Evolutionary conservation across 2,888 invertebrate genomes (phyloP).

Genomic region (Notodonta ziczac): DNA sequence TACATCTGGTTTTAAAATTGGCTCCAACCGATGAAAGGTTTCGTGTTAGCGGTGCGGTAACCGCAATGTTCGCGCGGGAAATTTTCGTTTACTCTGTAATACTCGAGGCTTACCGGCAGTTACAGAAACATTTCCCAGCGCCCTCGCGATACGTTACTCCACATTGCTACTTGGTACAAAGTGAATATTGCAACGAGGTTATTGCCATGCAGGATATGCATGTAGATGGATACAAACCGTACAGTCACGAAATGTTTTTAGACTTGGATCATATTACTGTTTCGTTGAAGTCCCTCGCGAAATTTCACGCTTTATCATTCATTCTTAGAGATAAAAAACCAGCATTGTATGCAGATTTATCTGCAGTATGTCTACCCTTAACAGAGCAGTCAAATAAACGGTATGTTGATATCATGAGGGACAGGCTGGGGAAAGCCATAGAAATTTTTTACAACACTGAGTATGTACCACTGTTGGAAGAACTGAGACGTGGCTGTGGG

Average conservation of each 20-base stretch:
- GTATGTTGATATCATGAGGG: slow-evolving; percentile 62
- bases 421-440: slow-evolving; percentile 67
- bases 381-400: slow-evolving; percentile 57
- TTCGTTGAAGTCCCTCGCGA: slow-evolving; percentile 62
- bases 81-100: slow-evolving; percentile 65
- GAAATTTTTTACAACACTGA: slow-evolving; percentile 53
- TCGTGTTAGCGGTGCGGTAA: slow-evolving; percentile 71
- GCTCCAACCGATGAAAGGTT: slow-evolving; percentile 71
- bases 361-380: slow-evolving; percentile 59
- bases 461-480: slow-evolving; percentile 52
- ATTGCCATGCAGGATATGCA: slow-evolving; percentile 71
- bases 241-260: slow-evolving; percentile 52
- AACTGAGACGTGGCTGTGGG: slow-evolving; percentile 52
- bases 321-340: slow-evolving; percentile 50
- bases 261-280: slow-evolving; percentile 61
- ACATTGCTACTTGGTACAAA: slow-evolving; percentile 57
- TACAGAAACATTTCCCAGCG: slow-evolving; percentile 42
- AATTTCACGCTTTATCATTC: slow-evolving; percentile 71
- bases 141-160: slow-evolving; percentile 52
- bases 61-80: slow-evolving; percentile 66
- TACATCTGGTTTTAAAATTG: slow-evolving; percentile 66
- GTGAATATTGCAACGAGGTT: slow-evolving; percentile 65
- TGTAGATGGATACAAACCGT: slow-evolving; percentile 56
- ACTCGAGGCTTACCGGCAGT: slow-evolving; percentile 50
- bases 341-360: slow-evolving; percentile 49